These are phyloP conservation scores for Epistrophe grossulariae DNA, from an alignment of 2,888 invertebrate species.

Conservation along the genomic window DNA sequence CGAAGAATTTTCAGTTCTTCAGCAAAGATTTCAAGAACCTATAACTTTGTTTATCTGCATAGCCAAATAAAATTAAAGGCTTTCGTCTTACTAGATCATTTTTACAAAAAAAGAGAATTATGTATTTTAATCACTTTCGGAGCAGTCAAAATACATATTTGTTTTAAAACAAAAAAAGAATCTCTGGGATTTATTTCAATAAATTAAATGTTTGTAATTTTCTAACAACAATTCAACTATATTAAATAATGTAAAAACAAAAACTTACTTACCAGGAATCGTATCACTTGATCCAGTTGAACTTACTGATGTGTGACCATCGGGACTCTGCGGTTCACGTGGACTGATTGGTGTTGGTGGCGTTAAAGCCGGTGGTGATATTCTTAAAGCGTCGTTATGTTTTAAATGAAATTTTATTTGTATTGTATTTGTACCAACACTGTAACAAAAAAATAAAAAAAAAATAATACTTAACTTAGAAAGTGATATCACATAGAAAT, in stretches of 20 bases:
- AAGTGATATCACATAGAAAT: background rate
- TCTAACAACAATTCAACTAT: too few relatives aligned
- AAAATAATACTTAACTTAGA: background rate
- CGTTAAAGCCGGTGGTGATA: constrained; percentile 80
- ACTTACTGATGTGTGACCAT: constrained; percentile 83
- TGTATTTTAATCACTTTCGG: too few relatives aligned
- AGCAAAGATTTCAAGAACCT: too few relatives aligned
- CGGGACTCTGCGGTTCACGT: constrained; percentile 82
- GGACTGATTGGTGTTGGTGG: constrained; percentile 82
- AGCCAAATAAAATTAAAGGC: too few relatives aligned
- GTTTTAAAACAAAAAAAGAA: too few relatives aligned
- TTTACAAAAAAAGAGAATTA: too few relatives aligned
- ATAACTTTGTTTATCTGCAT: too few relatives aligned
- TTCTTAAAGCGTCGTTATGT: constrained; percentile 74
- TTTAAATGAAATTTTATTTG: constrained; percentile 78
- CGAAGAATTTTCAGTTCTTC: too few relatives aligned
- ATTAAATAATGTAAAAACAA: background rate
- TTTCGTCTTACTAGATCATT: too few relatives aligned
- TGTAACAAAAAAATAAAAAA: constrained; percentile 54
- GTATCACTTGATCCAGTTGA: constrained; percentile 82
- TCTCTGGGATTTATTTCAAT: too few relatives aligned
- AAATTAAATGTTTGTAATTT: background rate
- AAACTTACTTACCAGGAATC: constrained; percentile 80
- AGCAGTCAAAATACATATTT: too few relatives aligned
- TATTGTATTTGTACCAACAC: constrained; percentile 76